Base-by-base conservation (phyloP, 2,113 vertebrate species). In the Pionites leucogaster region DNA sequence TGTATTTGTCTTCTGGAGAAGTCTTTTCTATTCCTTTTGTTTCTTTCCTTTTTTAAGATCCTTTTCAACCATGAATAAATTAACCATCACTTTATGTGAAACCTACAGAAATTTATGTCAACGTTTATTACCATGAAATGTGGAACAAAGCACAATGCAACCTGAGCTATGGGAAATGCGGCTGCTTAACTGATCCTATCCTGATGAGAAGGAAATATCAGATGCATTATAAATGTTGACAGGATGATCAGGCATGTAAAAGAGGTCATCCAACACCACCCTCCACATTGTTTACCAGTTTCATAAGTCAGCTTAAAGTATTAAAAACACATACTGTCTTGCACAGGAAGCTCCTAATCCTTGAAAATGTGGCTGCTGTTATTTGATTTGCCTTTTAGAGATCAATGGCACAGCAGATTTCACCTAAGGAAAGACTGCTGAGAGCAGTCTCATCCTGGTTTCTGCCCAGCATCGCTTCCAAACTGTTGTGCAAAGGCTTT, bases 21-120 rank as follows among this genome's bases (percentile, higher is more conserved):
- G 28, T 27, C 16, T 88, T 46, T 80, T 89, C 41, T n/a, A 9
- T 44, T 72, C 8, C 71, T 41, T 63, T 86, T 52, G 55, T 39
- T 31, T 8, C 13, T 39, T 7, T 10, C 31, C 47, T 41, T 57
- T 57, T 70, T 71, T 7, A 49, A 88, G 77, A 94, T 76, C 72
- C 76, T 70, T 95, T 87, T 79, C 91, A 97, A 86, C 49, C n/a
- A 83, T 94, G 86, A 96, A 96, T 83, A 96, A 84, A 86, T 91
- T 95, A 97, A 95, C 78, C 62, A 88, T 94, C 76, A 88, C 68
- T 97, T 92, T 93, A 72, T 92, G 87, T 74, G 87, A 95, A 96
- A 91, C 90, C 41, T 72, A 96, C 90, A 95, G 93, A 97, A 91
- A 95, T 96, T 94, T 93, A 97, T 96, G 93, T 97, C 96, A 97